phyloP scores from a whole-genome alignment of 1,140 invertebrate species.

The Meteorus sp. region DNA sequence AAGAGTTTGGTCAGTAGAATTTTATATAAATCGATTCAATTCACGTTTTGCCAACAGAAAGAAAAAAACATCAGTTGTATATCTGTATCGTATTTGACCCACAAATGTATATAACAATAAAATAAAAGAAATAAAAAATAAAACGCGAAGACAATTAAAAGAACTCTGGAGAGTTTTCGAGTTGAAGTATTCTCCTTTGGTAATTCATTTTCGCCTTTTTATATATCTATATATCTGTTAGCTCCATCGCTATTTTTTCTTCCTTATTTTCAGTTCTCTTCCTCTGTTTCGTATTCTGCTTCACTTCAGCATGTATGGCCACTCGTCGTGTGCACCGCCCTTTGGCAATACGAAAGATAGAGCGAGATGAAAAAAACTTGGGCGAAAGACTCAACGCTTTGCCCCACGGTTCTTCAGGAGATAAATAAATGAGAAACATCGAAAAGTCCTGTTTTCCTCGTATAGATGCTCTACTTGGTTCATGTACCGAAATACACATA shows the following conservation, averaged over 20 bases:
- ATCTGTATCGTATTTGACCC: no score
- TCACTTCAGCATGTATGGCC: background rate
- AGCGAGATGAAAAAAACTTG: background rate
- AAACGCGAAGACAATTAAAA: slow-evolving; percentile 27
- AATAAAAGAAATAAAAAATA: background rate
- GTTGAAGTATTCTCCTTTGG: slow-evolving; percentile 23
- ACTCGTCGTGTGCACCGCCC: background rate
- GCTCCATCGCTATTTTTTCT: slow-evolving; percentile 10
- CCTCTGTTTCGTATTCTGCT: slow-evolving; percentile 1
- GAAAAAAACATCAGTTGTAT: no score
- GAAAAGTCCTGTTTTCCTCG: slow-evolving; percentile 24
- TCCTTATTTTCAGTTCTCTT: slow-evolving; percentile 1
- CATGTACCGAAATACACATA: no score
- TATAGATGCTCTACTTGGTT: background rate
- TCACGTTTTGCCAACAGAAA: no score
- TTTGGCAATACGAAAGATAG: no score
- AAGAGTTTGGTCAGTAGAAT: no score
- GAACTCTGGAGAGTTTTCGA: slow-evolving; percentile 31
- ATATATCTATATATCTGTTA: slow-evolving; percentile 18
- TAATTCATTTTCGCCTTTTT: slow-evolving; percentile 6
- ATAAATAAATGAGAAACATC: slow-evolving; percentile 29
- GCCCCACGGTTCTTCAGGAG: slow-evolving; percentile 5
- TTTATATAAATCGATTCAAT: no score
- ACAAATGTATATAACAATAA: background rate
- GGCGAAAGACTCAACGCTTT: background rate